phyloP scores from a whole-genome alignment of 2,113 vertebrate genomes.

The Platichthys stellatus region DNA sequence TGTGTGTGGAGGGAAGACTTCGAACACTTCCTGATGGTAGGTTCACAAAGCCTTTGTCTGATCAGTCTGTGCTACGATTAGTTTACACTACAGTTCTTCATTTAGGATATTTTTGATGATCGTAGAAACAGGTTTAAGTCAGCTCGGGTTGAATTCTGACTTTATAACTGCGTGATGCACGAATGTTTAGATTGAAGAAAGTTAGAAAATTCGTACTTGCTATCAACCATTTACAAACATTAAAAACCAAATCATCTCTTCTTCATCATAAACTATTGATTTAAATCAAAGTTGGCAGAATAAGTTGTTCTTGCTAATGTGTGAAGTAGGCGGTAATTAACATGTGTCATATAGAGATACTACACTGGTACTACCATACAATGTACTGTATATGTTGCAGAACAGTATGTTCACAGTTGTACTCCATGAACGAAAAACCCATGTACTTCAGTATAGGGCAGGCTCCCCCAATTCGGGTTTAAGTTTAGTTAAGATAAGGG shows the following conservation, averaged over 20 bases:
- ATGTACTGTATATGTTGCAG: not conserved
- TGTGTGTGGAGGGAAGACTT: not conserved
- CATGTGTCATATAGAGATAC: not conserved
- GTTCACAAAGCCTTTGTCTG: not conserved
- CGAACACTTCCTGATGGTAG: not conserved
- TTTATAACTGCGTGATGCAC: too few relatives aligned
- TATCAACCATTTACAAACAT: too few relatives aligned
- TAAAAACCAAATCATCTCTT: too few relatives aligned
- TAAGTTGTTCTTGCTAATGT: too few relatives aligned
- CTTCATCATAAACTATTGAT: too few relatives aligned
- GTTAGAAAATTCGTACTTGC: not conserved
- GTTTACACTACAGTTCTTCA: not conserved
- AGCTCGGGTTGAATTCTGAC: not conserved
- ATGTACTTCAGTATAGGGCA: too few relatives aligned
- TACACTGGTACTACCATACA: not conserved
- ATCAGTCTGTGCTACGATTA: accelerated
- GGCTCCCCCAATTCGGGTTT: too few relatives aligned
- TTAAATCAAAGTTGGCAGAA: too few relatives aligned
- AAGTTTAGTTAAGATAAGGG: too few relatives aligned
- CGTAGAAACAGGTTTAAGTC: not conserved
- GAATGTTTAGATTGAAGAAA: not conserved
- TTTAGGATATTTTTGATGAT: not conserved
- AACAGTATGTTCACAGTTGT: not conserved
- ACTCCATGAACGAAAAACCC: not conserved
- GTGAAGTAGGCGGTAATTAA: too few relatives aligned